Conservation (phyloP, 2,113 vertebrate genomes). For the Neoarius graeffei region DNA sequence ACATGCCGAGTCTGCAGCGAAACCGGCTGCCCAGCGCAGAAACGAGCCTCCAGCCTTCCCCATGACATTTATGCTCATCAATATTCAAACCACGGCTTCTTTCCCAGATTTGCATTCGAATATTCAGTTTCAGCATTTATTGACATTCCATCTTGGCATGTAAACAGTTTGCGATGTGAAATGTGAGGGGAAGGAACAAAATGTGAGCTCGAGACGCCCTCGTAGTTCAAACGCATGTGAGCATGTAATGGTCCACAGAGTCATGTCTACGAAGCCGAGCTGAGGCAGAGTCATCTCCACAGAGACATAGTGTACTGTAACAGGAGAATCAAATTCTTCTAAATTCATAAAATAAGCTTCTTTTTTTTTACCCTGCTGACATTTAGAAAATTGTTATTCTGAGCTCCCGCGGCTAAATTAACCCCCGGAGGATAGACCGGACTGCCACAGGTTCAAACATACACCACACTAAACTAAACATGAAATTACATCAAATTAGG, state of each 20-base stretch:
- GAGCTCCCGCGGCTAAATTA: slow-evolving; percentile 51
- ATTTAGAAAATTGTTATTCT: slow-evolving; percentile 53
- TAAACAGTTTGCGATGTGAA: background rate
- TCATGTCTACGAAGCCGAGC: background rate
- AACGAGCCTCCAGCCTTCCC: background rate
- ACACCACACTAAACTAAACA: slow-evolving; percentile 27
- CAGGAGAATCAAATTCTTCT: slow-evolving; percentile 43
- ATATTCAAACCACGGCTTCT: background rate
- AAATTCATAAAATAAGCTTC: slow-evolving; percentile 40
- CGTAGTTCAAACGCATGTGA: background rate
- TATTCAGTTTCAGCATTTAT: slow-evolving; percentile 9
- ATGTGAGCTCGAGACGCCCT: background rate
- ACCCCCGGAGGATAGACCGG: slow-evolving; percentile 39
- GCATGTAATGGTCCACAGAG: background rate
- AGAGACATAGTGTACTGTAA: background rate
- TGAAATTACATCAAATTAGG: slow-evolving; percentile 47
- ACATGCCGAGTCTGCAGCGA: background rate
- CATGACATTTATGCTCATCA: slow-evolving; percentile 32
- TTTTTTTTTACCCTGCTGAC: slow-evolving; percentile 37
- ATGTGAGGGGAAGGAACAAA: background rate
- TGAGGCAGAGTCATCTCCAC: slow-evolving; percentile 10
- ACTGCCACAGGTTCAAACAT: slow-evolving; percentile 35
- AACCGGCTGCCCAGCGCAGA: background rate
- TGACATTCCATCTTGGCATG: slow-evolving; percentile 18
- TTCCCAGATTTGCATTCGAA: slow-evolving; percentile 21